These are phyloP conservation scores for Chrysochloris asiatica DNA, from an alignment of 2,113 vertebrate genomes.

Conservation along the genomic window DNA sequence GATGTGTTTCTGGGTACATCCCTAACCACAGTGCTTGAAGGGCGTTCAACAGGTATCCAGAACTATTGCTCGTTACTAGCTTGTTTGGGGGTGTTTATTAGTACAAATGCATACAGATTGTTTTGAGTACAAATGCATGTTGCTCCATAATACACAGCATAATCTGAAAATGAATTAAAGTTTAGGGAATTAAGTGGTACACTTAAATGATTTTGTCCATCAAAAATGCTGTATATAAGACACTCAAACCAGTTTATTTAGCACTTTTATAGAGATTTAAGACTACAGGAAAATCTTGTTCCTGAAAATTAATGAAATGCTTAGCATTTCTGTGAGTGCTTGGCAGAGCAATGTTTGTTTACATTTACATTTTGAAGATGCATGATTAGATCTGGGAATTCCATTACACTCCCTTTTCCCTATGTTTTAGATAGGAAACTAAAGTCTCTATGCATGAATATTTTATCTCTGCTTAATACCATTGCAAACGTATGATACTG, in stretches of 20 bases:
- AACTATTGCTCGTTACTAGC: background rate
- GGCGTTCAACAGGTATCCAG: background rate
- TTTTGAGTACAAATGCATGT: background rate
- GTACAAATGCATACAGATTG: too few relatives aligned
- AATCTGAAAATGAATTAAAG: background rate
- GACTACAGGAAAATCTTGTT: conserved; percentile 41
- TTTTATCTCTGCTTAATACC: conserved; percentile 6
- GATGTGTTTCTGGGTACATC: background rate
- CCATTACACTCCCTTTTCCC: conserved; percentile 10
- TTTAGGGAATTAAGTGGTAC: background rate
- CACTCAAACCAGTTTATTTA: background rate
- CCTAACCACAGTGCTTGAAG: background rate
- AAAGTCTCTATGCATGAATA: conserved; percentile 31
- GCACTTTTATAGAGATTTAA: conserved; percentile 20
- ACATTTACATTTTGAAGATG: conserved; percentile 42
- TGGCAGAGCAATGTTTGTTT: conserved; percentile 46
- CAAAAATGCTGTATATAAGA: conserved; percentile 61
- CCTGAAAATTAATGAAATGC: conserved; percentile 62
- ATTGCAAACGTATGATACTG: conserved; percentile 17
- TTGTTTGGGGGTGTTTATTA: too few relatives aligned
- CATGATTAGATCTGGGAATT: conserved; percentile 27
- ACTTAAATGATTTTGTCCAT: conserved; percentile 26
- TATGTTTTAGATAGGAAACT: background rate
- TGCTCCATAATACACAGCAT: background rate
- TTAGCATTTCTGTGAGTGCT: conserved; percentile 58